Percentiles rank a stretch among this genome's conserved stretches.
These are phyloP conservation scores for Pandemis cinnamomeana DNA, from an alignment of 2,888 invertebrate species.

Conservation along the genomic window DNA sequence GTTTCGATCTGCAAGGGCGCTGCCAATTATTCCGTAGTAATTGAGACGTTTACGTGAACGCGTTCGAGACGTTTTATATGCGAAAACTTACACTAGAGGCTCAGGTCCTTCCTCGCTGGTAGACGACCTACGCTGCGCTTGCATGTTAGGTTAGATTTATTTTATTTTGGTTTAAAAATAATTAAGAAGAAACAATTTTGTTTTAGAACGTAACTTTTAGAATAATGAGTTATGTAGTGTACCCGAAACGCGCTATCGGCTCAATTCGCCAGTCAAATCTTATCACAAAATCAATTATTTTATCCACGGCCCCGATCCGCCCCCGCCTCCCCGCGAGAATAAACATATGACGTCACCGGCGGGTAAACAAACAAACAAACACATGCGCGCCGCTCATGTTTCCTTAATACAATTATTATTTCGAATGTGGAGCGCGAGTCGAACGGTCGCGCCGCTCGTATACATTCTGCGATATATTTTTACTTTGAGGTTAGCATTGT, in stretches of 20 bases:
- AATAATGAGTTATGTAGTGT: no score
- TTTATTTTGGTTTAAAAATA: no score
- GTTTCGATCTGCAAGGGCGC: no score
- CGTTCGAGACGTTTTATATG: no score
- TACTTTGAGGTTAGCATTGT: constrained; percentile 48
- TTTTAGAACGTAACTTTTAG: no score
- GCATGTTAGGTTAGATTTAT: no score
- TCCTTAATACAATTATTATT: constrained; percentile 85
- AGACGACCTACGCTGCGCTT: no score
- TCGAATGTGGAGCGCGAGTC: constrained; percentile 79
- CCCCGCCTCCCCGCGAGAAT: constrained; percentile 77
- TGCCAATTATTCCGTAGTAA: no score
- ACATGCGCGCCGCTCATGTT: constrained; percentile 85
- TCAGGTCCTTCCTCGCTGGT: no score
- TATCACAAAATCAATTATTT: constrained; percentile 32
- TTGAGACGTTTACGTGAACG: no score
- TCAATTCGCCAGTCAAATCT: constrained; percentile 4
- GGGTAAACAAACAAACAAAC: constrained; percentile 86
- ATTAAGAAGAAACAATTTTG: no score
- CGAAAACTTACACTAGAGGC: no score
- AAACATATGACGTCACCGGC: constrained; percentile 85
- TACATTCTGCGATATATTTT: constrained; percentile 59
- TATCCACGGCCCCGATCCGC: constrained; percentile 45
- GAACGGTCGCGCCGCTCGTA: constrained; percentile 60
- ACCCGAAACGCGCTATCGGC: not conserved